These are phyloP conservation scores for Enteromius trimaculatus DNA, from an alignment of 2,797 vertebrate species.

Conservation along the genomic window DNA sequence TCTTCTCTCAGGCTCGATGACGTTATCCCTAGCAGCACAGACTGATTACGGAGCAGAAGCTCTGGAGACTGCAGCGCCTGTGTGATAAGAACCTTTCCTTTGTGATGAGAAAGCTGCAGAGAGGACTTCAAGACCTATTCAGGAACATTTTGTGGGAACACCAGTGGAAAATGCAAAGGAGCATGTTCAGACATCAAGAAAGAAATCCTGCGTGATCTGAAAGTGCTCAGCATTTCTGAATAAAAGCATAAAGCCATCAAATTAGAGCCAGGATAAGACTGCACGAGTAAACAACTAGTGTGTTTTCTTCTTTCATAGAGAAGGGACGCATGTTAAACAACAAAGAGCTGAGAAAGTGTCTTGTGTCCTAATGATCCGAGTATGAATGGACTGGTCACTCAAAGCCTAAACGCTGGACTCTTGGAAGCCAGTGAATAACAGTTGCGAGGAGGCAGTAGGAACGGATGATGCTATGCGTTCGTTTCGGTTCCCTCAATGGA, in stretches of 20 bases:
- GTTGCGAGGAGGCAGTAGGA: neutral
- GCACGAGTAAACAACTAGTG: neutral
- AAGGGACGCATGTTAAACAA: neutral
- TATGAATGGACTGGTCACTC: constrained; percentile 33
- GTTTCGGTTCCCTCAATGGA: constrained; percentile 49
- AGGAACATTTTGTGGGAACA: neutral
- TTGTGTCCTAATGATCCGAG: constrained; percentile 15
- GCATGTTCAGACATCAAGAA: neutral
- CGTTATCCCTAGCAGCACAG: constrained; percentile 21
- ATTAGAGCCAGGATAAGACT: neutral
- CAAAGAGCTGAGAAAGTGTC: constrained; percentile 7
- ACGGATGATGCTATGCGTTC: constrained; percentile 22
- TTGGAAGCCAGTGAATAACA: constrained; percentile 7
- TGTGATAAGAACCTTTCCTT: constrained; percentile 38
- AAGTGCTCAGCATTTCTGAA: neutral
- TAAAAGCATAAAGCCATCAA: neutral
- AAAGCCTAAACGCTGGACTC: neutral
- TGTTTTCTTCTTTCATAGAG: neutral
- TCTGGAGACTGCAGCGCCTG: neutral
- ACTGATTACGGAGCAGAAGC: constrained; percentile 22
- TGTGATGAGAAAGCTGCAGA: constrained; percentile 6
- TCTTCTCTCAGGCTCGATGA: constrained; percentile 25
- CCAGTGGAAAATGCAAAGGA: neutral
- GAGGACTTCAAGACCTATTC: neutral
- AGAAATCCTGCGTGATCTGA: neutral